Conservation (phyloP, 2,797 vertebrate genomes). For the Antennarius maculatus region DNA sequence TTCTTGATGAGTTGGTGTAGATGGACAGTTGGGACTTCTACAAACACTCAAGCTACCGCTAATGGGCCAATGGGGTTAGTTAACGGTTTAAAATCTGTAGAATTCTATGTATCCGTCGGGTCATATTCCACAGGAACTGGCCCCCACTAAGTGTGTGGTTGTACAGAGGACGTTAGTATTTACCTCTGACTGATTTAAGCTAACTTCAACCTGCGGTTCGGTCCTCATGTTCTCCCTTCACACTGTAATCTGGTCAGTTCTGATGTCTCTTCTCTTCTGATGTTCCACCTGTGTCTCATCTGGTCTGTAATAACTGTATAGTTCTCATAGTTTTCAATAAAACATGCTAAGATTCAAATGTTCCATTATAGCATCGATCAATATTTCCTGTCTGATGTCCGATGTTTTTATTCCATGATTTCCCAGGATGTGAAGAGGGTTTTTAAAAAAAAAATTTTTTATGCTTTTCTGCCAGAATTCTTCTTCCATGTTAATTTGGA, state of each 20-base stretch:
- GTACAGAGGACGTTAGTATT: background rate
- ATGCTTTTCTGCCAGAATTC: constrained; percentile 35
- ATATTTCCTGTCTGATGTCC: constrained; percentile 26
- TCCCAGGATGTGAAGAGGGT: constrained; percentile 21
- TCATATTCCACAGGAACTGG: too few relatives aligned
- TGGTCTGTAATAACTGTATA: constrained; percentile 47
- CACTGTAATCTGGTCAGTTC: constrained; percentile 22
- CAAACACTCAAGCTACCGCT: too few relatives aligned
- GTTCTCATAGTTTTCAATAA: constrained; percentile 56
- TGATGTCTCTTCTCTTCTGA: constrained; percentile 26
- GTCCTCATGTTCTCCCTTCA: constrained; percentile 5
- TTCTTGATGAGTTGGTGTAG: background rate
- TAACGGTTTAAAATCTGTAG: too few relatives aligned
- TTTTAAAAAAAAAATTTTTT: too few relatives aligned
- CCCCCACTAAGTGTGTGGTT: too few relatives aligned
- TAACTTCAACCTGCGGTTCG: background rate
- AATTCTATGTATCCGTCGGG: too few relatives aligned
- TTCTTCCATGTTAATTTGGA: constrained; percentile 58
- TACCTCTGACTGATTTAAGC: constrained; percentile 6
- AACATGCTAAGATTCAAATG: constrained; percentile 37
- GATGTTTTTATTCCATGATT: constrained; percentile 22
- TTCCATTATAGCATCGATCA: constrained; percentile 14
- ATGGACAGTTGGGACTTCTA: background rate
- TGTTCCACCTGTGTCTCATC: constrained; percentile 32
- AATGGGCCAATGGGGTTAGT: too few relatives aligned